Base-by-base conservation (phyloP, 2,888 invertebrate genomes). In the Tigriopus californicus region DNA sequence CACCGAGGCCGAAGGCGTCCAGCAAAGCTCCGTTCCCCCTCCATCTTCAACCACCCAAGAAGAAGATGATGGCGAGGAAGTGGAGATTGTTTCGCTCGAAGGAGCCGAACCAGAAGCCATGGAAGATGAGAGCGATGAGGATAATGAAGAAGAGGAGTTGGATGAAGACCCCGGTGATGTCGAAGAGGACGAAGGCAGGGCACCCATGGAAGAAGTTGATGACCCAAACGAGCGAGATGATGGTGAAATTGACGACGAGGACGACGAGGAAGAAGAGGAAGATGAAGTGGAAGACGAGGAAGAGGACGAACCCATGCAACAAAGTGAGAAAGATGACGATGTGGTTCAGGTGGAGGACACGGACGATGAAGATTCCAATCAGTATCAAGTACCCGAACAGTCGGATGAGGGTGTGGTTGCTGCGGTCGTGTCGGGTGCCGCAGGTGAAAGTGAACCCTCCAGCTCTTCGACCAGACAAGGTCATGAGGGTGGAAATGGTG, bases 281-380 rank as follows among this genome's bases (percentile, higher is more conserved):
- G 72, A 70, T 62, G 71, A 65, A 10, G 67, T 66, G 15, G 68
- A 68, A 60, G 68, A 67, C 48, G 67, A 66, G 49, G 68, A 67
- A 58, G 68, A 67, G 51, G 70, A 63, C 63, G 74, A 68, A 66
- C 77, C 69, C 65, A 78, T 73, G 70, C 77, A 74, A 65, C 80
- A 74, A 66, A 80, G 77, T 65, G 79, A 79, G 65, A 78, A 65
- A 18, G 66, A 65, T 10, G 65, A 46, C 56, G 52, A 58, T 48
- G 15, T 49, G 33, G 54, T 62, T 58, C 52, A 60, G n/a, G 58
- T 63, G 22, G 65, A 63, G 44, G 66, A 63, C 44, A 65, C 64
- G n/a, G 64, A 62, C 20, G 64, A 60, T 25, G 62, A 58, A 12
- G 64, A 18, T 22, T 22, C 22, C 33, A 24, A 15, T 60, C 25